These are phyloP conservation scores for Urocolius indicus DNA, from an alignment of 2,113 vertebrate genomes.

Conservation along the genomic window DNA sequence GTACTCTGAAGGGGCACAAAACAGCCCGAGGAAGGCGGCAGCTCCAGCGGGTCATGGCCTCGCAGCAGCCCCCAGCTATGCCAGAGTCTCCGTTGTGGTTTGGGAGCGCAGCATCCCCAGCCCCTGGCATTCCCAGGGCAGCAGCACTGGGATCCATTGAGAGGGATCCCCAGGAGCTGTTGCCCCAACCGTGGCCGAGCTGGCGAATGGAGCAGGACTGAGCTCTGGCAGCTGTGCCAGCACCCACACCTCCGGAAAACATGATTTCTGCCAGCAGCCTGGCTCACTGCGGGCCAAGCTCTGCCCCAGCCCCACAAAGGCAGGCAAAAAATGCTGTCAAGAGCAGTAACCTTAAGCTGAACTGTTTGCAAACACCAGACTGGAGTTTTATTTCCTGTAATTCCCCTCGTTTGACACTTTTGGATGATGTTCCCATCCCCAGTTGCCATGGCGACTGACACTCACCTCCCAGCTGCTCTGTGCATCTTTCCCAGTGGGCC, in stretches of 20 bases:
- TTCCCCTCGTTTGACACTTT: conserved; percentile 1
- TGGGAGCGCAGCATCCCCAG: not conserved
- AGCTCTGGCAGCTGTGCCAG: not conserved
- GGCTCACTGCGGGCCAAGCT: too few species aligned
- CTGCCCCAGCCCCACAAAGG: too few species aligned
- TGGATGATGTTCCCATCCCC: not conserved
- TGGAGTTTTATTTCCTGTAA: not conserved
- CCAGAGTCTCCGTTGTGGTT: not conserved
- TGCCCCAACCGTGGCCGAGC: not conserved
- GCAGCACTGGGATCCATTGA: too few species aligned
- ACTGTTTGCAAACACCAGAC: not conserved
- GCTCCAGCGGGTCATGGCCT: too few species aligned
- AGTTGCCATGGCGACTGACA: not conserved
- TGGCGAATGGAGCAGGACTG: not conserved
- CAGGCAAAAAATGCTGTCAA: not conserved
- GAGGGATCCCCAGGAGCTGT: not conserved
- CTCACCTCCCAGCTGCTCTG: not conserved
- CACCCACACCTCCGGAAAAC: too few species aligned
- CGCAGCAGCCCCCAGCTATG: too few species aligned
- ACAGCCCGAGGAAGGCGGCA: too few species aligned
- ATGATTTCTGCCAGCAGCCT: too few species aligned
- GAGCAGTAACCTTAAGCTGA: not conserved
- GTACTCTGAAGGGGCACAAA: too few species aligned
- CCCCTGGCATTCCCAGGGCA: not conserved
- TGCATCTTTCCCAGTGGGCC: not conserved